Evolutionary conservation across 2,113 vertebrate species (phyloP), one percentile per base, ranked within the genome.

Genomic region (Cyanocitta stelleri): DNA sequence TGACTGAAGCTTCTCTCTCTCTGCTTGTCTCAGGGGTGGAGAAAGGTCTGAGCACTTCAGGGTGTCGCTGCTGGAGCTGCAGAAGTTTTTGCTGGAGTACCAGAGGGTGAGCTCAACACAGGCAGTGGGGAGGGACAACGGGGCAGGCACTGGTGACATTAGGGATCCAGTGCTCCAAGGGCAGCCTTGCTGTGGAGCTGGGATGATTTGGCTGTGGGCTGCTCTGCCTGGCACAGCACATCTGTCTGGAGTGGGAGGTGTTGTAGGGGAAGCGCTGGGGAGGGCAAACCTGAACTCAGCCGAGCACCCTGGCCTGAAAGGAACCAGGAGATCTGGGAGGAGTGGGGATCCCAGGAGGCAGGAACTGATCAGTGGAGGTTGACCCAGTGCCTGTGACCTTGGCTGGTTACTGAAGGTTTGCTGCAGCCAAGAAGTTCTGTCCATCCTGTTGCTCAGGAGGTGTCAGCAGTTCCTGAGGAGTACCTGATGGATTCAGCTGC

Each of bases 81-180:
- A 99, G 97, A 98, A 96, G 79, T 99, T 99, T 95, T 97, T 99
- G 20, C 93, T 99, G 55, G 99, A 99, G 26, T 98, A 97, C 97
- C 99, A 99, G 96, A 99, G 98, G 98, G 99, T 99, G 89, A 97
- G 97, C 72, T 68, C 1, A 2, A 15, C 41, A 32, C 27, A 3
- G 67, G 29, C 21, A 26, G 6, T 17, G 43, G 33, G 68, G 51
- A 79, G 14, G 37, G 75, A 32, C 3, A 5, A 2, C 1, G 20
- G 74, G 39, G 12, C 3, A 19, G 35, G 43, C 30, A 27, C 19
- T 3, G 4, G 13, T n/a, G 15, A 48, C 2, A 0, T 27, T 11
- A 30, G 62, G 62, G 62, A 6, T 16, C 4, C 44, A 37, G 44
- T 49, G 5, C 19, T 78, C n/a, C 1, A 0, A 29, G 58, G 52